Evolutionary conservation across 2,797 vertebrate genomes (phyloP), one percentile per base, ranked within the genome.

Genomic region (Serranus cabrilla): DNA sequence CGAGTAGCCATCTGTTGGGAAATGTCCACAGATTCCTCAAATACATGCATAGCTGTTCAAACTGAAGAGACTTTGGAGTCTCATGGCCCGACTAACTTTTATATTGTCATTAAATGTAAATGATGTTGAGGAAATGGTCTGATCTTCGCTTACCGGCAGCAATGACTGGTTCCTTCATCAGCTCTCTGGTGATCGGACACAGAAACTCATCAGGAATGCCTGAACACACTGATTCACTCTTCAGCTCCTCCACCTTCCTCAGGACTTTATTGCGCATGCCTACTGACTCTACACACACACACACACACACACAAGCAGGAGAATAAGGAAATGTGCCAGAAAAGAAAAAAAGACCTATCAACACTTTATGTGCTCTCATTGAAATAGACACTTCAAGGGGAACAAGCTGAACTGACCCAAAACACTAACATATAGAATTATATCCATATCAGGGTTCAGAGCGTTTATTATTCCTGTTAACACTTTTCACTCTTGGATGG

Each of bases 131-230:
- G 16, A 46, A 60, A 69, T 21, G 14, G 11, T 54, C n/a, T 27
- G 50, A 50, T 63, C 20, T 23, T 47, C 1, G 13, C 87, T 80
- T 83, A 99, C 98, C 98, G 77, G 98, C 95, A 61, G 97, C 97
- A 1, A 99, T 98, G 87, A 99, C 96, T 0, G 98, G 98, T 12
- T 99, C 96, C 61, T 90, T 96, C 97, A 99, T 99, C 31, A 98
- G 88, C 86, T 99, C 98, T 66, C 96, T 95, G 43, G 97, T 98
- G 93, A 99, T 98, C 11, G 98, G 98, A 85, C 98, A 99, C 46
- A 99, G 87, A 83, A 97, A 99, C 92, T 99, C 98, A 71, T 99
- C 97, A 18, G 98, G 98, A 85, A 96, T 68, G 57, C 92, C 92
- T 0, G 88, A 88, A 76, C 93, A 93, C 67, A 89, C 78, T 0